phyloP scores from a whole-genome alignment of 2,797 vertebrate genomes.

The Rhincodon typus region DNA sequence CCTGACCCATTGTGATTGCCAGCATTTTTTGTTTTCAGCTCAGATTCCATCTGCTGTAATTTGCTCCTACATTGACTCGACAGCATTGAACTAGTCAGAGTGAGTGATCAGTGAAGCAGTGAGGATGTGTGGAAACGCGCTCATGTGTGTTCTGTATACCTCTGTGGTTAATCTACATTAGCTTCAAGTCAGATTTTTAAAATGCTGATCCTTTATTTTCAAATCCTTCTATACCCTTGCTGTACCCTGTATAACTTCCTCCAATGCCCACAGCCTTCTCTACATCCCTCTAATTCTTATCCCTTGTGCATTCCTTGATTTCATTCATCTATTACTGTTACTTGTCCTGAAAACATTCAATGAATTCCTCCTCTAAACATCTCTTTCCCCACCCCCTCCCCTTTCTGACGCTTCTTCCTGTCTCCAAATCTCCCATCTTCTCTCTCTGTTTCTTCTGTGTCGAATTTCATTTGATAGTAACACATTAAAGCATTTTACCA shows the following conservation, averaged over 20 bases:
- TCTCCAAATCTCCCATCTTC: too few species aligned
- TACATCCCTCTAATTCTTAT: not conserved
- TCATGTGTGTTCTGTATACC: not conserved
- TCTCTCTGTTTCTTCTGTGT: not conserved
- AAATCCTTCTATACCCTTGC: not conserved
- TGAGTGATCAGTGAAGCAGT: not conserved
- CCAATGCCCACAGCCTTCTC: not conserved
- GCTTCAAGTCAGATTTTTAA: not conserved
- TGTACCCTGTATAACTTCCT: not conserved
- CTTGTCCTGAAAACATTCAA: too few species aligned
- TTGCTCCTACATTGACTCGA: too few species aligned
- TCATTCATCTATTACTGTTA: too few species aligned
- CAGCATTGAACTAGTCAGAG: not conserved
- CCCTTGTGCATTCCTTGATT: not conserved
- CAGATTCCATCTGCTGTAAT: too few species aligned
- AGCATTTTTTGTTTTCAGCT: too few species aligned
- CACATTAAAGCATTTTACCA: not conserved
- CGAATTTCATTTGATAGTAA: not conserved
- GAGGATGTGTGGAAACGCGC: not conserved
- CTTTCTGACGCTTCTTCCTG: too few species aligned
- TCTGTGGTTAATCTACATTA: not conserved
- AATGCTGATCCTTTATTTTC: not conserved
- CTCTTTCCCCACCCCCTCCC: too few species aligned
- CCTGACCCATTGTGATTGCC: too few species aligned
- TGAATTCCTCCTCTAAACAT: not conserved